These are phyloP conservation scores for Trachops cirrhosus DNA, from an alignment of 2,797 vertebrate genomes.

Conservation along the genomic window DNA sequence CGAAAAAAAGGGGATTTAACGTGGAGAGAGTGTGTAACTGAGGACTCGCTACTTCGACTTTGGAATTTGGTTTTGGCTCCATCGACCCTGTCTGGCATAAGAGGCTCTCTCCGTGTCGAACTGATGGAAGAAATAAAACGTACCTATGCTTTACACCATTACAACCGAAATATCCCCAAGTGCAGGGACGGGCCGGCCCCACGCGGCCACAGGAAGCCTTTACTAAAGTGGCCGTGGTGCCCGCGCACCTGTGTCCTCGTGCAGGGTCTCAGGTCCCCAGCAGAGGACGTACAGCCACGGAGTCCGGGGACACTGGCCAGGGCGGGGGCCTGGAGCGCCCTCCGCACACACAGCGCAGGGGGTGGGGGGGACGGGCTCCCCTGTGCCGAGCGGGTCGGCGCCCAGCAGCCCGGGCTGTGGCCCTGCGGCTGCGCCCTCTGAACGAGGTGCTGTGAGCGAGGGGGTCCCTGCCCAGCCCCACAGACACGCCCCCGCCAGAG, in stretches of 20 bases:
- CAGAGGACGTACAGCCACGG: background rate
- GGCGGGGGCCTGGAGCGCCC: background rate
- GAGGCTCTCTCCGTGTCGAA: background rate
- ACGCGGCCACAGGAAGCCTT: too few species aligned
- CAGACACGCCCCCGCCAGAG: background rate
- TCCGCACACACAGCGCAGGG: background rate
- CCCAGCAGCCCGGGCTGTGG: too few species aligned
- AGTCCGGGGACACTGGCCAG: background rate
- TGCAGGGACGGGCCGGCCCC: background rate
- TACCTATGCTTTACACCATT: background rate
- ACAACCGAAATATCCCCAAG: too few species aligned
- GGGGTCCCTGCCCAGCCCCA: background rate
- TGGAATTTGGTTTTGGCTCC: background rate
- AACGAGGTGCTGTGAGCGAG: background rate
- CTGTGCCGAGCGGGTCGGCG: background rate
- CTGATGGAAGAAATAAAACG: background rate
- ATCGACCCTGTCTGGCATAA: background rate
- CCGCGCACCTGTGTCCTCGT: background rate
- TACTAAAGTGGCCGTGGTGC: background rate
- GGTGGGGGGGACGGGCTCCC: background rate
- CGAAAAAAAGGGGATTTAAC: background rate
- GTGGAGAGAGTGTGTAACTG: background rate
- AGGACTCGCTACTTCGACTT: background rate
- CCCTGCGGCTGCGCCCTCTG: background rate
- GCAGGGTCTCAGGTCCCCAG: background rate